A percentile compares a stretch with the other conserved stretches of the same genome.
These are phyloP conservation scores for Apotomis betuletana DNA, from an alignment of 2,888 invertebrate species.

Conservation along the genomic window DNA sequence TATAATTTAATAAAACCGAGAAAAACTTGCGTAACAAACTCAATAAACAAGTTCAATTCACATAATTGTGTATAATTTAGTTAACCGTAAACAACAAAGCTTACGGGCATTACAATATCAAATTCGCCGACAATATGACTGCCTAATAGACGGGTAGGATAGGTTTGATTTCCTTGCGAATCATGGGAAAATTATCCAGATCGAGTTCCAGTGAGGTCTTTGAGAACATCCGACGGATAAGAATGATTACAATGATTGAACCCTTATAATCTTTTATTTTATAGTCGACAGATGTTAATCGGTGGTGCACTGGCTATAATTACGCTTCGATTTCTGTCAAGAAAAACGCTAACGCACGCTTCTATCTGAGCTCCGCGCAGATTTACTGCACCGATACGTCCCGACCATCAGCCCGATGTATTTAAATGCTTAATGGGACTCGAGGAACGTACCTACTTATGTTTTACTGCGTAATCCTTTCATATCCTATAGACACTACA, in stretches of 20 bases:
- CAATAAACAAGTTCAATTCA: constrained; percentile 53
- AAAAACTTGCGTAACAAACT: constrained; percentile 63
- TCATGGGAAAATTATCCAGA: constrained; percentile 81
- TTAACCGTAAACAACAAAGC: constrained; percentile 31
- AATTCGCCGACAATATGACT: constrained; percentile 68
- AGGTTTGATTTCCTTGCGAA: constrained; percentile 79
- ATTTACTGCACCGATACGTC: constrained; percentile 58
- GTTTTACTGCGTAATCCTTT: constrained; percentile 12
- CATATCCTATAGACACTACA: constrained; percentile 16
- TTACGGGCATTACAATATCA: constrained; percentile 44
- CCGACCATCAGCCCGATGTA: constrained; percentile 39
- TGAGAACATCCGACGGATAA: constrained; percentile 82
- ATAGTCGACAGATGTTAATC: constrained; percentile 84
- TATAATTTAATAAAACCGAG: neutral
- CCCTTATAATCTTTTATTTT: constrained; percentile 82
- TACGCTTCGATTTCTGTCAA: constrained; percentile 77
- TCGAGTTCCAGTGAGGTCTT: constrained; percentile 66
- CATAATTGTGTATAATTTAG: constrained; percentile 30
- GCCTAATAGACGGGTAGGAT: constrained; percentile 77
- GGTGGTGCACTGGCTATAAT: constrained; percentile 76
- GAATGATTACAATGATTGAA: constrained; percentile 84
- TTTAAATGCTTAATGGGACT: constrained; percentile 40
- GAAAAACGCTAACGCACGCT: constrained; percentile 72
- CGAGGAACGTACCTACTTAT: constrained; percentile 13
- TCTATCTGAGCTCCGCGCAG: constrained; percentile 54